Base-by-base conservation (phyloP, 2,797 vertebrate species). In the Gambusia yucatana region DNA sequence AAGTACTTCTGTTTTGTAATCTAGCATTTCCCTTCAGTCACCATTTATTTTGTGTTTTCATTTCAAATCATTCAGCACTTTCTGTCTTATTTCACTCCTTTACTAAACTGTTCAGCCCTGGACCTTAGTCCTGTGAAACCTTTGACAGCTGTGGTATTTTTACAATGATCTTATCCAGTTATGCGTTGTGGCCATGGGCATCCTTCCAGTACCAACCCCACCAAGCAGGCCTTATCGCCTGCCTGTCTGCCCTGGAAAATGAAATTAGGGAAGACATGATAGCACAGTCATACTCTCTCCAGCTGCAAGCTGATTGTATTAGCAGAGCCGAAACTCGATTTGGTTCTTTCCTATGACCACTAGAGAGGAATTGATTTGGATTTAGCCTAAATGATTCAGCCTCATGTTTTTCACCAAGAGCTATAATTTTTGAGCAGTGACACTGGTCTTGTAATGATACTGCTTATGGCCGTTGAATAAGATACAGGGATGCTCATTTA, bases 231-330 rank as follows among this genome's bases (percentile, higher is more conserved):
- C 86, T 84, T 86, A 84, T 87, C 52, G 73, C 82, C 87, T 89
- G 87, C 77, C 85, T 83, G 82, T 84, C 80, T 89, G 89, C 92
- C 83, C 80, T 75, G 77, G 72, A 78, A 93, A 95, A 95, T 94
- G 87, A 91, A 95, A 95, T 94, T 93, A 94, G 84, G 80, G 88
- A 91, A 90, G 93, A 94, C 91, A 92, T 93, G 92, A 96, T 95
- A 93, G 92, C 94, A 93, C 86, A 91, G 93, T 94, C 93, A 89
- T 91, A 91, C 91, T 89, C 91, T 89, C 91, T 89, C 92, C 91
- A 86, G 92, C 93, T 91, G 92, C 86, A 82, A 86, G 89, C 92
- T 94, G 91, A 94, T 94, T 91, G 88, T 82, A 92, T 95, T 93
- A 95, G 80, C 87, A 44, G 61, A 86, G 87, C 91, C 91, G 77